Evolutionary conservation across 92 coral and sea anemone genomes (phyloP).

Genomic region (Heliopora coerulea): DNA sequence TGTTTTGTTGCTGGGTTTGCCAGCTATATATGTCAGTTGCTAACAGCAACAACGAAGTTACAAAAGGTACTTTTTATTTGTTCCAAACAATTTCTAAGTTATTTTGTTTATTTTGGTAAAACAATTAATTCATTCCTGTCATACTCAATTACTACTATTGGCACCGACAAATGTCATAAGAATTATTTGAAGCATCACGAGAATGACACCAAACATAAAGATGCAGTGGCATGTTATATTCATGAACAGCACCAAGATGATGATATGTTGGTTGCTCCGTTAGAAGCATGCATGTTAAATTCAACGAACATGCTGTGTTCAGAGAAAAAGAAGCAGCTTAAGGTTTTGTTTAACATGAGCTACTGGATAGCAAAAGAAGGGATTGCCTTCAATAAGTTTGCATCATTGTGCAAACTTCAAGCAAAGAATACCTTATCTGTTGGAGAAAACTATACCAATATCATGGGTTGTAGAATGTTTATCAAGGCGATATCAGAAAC

Average conservation of each 20-base stretch:
- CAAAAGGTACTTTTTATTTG: constrained; percentile 13
- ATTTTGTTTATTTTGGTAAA: too few species aligned
- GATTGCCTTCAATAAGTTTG: constrained; percentile 3
- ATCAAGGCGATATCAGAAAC: too few species aligned
- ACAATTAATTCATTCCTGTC: too few species aligned
- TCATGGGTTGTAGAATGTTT: too few species aligned
- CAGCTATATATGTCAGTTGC: background rate
- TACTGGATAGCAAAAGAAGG: constrained; percentile 10
- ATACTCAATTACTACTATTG: too few species aligned
- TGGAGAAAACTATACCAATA: constrained; percentile 7
- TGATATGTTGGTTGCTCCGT: background rate
- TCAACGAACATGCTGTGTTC: background rate
- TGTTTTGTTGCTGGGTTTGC: constrained; percentile 8
- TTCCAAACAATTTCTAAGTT: too few species aligned
- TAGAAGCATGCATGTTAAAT: background rate
- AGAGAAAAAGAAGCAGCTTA: constrained; percentile 3
- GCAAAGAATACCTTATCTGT: background rate
- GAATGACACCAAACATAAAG: background rate
- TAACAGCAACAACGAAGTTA: constrained; percentile 11
- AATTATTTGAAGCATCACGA: too few species aligned
- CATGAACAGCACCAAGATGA: background rate
- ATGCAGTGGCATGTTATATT: background rate
- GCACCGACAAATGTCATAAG: too few species aligned
- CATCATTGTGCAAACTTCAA: background rate
- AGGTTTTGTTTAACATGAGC: constrained; percentile 1